A percentile compares a stretch with the other conserved stretches of the same genome.
Evolutionary conservation across 2,888 invertebrate species (phyloP).

Genomic region (Pycnomerus fuliginosus): DNA sequence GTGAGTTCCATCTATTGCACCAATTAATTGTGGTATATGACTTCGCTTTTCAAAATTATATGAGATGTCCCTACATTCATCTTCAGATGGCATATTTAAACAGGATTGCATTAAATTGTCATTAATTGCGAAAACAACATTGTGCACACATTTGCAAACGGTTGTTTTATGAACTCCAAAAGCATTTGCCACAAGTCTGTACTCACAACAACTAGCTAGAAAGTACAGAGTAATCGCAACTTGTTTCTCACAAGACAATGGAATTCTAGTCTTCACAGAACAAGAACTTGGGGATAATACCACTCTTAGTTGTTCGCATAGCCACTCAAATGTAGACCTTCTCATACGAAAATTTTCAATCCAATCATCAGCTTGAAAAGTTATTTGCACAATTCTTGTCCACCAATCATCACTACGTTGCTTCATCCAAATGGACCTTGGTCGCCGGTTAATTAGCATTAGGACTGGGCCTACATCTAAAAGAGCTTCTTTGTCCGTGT

Average conservation of each 20-base stretch:
- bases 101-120: background rate
- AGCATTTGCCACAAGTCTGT: background rate
- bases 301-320: background rate
- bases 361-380: background rate
- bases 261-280: background rate
- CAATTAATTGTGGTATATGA: background rate
- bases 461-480: no score
- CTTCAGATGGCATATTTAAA: background rate
- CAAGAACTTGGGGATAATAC: background rate
- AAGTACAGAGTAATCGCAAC: background rate
- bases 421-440: no score
- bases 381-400: background rate
- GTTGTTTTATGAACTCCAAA: background rate
- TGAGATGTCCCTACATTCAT: background rate
- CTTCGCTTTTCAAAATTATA: background rate
- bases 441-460: no score
- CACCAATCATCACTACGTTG: no score
- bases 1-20: background rate
- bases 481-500: no score
- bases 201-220: background rate
- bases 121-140: background rate
- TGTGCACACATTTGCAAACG: background rate
- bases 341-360: background rate
- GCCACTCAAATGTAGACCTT: background rate
- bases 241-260: background rate